Evolutionary conservation across 2,888 invertebrate genomes (phyloP), one percentile per base, ranked within the genome.

Genomic region (Nycteola revayana): DNA sequence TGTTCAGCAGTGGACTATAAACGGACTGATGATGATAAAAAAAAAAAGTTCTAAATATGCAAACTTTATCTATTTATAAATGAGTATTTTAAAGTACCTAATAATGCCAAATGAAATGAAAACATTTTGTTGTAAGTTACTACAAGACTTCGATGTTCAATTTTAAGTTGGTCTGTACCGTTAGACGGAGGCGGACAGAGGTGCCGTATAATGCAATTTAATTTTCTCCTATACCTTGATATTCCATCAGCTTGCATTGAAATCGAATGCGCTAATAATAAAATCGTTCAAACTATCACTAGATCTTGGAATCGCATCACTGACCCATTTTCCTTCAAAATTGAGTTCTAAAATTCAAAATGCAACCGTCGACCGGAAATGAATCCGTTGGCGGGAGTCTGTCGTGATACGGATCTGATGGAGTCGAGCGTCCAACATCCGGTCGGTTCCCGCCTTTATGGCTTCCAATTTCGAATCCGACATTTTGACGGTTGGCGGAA

Each of bases 351-450:
- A 79, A 81, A 82, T 80, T 80, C 81, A 79, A 81, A 82, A 83
- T 80, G 81, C 83, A 80, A 74, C 80, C 65, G 69, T 73, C 71
- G 61, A 76, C 71, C 83, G 85, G 86, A 86, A 86, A 86, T 86
- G 85, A 86, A 86, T 81, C 75, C 80, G 77, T 72, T 75, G 73
- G 80, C 77, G 75, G 74, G 68, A 79, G 75, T 75, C 79, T 75
- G 74, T 73, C 69, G 66, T 77, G 86, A 86, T 86, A 86, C 68
- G 67, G 85, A 86, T 86, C 86, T 83, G 84, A 83, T 85, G 77
- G 81, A 81, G 78, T 69, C 60, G 67, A 71, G 68, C 71, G 75
- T 75, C 75, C 73, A 75, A 79, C 82, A 74, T 84, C 84, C 85
- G 83, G 79, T 66, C 66, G 74, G 75, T 78, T 80, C 75, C 78